Percentiles rank a stretch among this genome's conserved stretches.
phyloP scores from a whole-genome alignment of 2,113 vertebrate genomes.

The Gasterosteus aculeatus region DNA sequence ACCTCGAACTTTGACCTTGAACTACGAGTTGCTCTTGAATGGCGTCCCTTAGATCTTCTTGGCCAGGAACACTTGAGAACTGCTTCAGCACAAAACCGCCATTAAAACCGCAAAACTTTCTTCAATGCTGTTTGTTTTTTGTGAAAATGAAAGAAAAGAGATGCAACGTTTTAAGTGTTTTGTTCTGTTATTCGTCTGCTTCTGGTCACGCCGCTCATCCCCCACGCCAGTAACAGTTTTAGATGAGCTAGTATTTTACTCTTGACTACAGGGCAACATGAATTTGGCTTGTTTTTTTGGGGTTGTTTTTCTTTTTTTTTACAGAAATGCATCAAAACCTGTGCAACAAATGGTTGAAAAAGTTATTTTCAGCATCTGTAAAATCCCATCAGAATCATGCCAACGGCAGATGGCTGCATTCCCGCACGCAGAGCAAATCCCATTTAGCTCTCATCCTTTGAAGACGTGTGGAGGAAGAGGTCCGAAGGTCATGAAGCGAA shows the following conservation, averaged over 20 bases:
- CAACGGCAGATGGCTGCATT: conserved; percentile 42
- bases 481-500: conserved; percentile 33
- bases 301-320: conserved; percentile 11
- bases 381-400: conserved; percentile 40
- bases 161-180: neutral
- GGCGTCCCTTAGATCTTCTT: neutral
- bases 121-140: neutral
- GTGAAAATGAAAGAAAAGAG: neutral
- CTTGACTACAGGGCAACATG: conserved; percentile 53
- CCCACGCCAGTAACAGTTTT: conserved; percentile 41
- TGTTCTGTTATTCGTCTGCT: conserved; percentile 24
- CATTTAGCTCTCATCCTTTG: conserved; percentile 31
- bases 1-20: neutral
- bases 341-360: conserved; percentile 49
- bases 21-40: neutral
- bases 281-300: conserved; percentile 42
- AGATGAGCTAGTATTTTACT: conserved; percentile 40
- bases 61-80: neutral
- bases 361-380: conserved; percentile 53
- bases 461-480: conserved; percentile 34
- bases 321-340: conserved; percentile 29
- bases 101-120: neutral
- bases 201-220: conserved; percentile 36
- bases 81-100: neutral
- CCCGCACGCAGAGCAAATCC: conserved; percentile 49